Conservation (phyloP, 2,797 vertebrate species). For the Cynodonichthys magdalenae region DNA sequence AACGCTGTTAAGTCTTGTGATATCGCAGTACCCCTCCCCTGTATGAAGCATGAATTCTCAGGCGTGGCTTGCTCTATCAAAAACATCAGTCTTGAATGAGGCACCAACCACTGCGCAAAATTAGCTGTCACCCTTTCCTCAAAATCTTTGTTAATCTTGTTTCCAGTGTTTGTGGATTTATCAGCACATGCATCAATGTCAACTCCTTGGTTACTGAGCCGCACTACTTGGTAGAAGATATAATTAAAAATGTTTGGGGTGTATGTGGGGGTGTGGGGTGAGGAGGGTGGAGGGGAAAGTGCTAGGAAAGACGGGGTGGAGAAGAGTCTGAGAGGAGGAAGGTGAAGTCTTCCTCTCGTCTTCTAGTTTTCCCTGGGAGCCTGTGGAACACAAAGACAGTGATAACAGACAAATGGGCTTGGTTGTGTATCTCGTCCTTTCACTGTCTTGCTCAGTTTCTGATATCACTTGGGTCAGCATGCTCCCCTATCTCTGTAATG, state of each 20-base stretch:
- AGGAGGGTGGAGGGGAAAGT: conserved; percentile 65
- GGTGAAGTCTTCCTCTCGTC: conserved; percentile 86
- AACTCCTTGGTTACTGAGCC: conserved; percentile 99
- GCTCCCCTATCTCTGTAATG: conserved; percentile 87
- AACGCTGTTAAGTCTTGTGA: conserved; percentile 75
- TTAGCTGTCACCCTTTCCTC: conserved; percentile 99
- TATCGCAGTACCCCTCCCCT: conserved; percentile 46
- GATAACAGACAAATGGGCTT: conserved; percentile 86
- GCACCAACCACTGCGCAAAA: conserved; percentile 97
- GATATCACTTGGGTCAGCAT: conserved; percentile 85
- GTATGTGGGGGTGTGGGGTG: conserved; percentile 66
- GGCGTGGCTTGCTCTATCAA: conserved; percentile 91
- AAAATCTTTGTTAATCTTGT: conserved; percentile 99
- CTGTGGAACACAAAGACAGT: conserved; percentile 84
- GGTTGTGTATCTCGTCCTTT: conserved; percentile 75
- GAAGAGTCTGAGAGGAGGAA: conserved; percentile 86
- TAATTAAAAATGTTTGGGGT: conserved; percentile 99
- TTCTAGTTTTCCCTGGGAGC: conserved; percentile 81
- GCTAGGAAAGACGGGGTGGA: conserved; percentile 57
- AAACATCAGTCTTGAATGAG: conserved; percentile 93
- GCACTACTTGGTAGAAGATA: conserved; percentile 97
- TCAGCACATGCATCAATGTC: conserved; percentile 99
- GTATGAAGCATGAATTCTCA: conserved; percentile 74
- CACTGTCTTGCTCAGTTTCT: conserved; percentile 42
- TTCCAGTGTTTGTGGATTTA: conserved; percentile 99